These are phyloP conservation scores for Ellobium chinense DNA, from an alignment of 2,888 invertebrate species.

Conservation along the genomic window DNA sequence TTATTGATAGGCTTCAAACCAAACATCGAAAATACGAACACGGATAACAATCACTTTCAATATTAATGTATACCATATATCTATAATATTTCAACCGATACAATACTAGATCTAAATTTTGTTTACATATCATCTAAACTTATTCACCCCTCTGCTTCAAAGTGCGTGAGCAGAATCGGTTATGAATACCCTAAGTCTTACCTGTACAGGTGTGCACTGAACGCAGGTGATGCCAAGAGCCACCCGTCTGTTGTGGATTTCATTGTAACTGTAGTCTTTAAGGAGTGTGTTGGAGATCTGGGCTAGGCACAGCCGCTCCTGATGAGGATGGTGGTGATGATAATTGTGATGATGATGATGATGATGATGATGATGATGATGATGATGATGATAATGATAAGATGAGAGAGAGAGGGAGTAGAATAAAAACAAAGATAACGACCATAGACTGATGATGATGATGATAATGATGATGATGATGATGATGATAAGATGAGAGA, in stretches of 20 bases:
- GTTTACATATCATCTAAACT: too few species aligned
- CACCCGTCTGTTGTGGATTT: slow-evolving; percentile 93
- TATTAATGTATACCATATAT: too few species aligned
- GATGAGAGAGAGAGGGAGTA: neutral
- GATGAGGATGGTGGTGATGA: neutral
- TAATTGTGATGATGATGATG: slow-evolving; percentile 29
- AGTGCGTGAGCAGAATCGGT: too few species aligned
- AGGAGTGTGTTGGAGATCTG: slow-evolving; percentile 97
- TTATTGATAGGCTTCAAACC: too few species aligned
- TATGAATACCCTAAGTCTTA: too few species aligned
- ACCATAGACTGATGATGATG: slow-evolving; percentile 8
- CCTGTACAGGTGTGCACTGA: slow-evolving; percentile 94
- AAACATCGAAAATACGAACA: too few species aligned
- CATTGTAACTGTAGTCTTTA: slow-evolving; percentile 97
- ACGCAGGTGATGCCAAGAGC: slow-evolving; percentile 94
- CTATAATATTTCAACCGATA: too few species aligned
- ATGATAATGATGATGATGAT: slow-evolving; percentile 20
- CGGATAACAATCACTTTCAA: too few species aligned
- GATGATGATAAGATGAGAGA: neutral
- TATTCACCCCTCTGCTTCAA: too few species aligned
- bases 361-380: slow-evolving; percentile 30
- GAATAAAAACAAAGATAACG: too few species aligned
- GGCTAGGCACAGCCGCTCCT: slow-evolving; percentile 93
- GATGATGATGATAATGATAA: slow-evolving; percentile 21
- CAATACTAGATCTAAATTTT: too few species aligned